phyloP scores from a whole-genome alignment of 2,113 vertebrate genomes.

The Furnarius figulus region DNA sequence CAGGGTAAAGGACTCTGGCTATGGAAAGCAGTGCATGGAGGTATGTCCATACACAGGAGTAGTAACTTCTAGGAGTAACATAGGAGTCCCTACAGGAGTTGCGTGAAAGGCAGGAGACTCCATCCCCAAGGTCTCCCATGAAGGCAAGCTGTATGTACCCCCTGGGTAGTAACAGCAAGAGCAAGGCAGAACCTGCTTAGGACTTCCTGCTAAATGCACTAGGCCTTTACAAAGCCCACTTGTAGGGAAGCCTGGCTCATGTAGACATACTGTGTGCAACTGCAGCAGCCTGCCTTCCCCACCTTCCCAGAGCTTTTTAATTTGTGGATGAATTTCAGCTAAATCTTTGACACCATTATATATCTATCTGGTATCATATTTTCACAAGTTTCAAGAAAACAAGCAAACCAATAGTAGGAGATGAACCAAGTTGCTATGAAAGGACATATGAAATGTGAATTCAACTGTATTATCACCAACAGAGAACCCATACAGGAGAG shows the following conservation, averaged over 20 bases:
- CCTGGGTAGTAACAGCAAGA: background rate
- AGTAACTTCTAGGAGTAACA: background rate
- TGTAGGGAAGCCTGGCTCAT: background rate
- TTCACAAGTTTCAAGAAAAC: background rate
- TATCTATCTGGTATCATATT: background rate
- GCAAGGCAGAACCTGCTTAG: background rate
- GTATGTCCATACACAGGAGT: background rate
- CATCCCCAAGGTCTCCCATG: background rate
- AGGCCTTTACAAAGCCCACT: background rate
- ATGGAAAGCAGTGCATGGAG: background rate
- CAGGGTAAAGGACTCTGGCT: background rate
- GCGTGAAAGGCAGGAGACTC: background rate
- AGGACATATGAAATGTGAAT: background rate
- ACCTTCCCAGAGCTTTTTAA: background rate
- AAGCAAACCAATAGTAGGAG: background rate
- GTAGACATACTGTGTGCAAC: fast-evolving
- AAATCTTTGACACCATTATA: background rate
- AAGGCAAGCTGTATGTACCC: background rate
- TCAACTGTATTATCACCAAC: background rate
- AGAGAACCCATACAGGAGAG: background rate
- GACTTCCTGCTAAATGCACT: background rate
- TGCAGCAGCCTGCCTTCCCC: background rate
- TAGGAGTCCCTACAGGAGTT: background rate
- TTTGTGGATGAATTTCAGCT: background rate
- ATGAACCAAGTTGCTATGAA: background rate